Percentiles rank a stretch among this genome's conserved stretches.
These are phyloP conservation scores for Tipula vernalis DNA, from an alignment of 2,888 invertebrate species.

Conservation along the genomic window DNA sequence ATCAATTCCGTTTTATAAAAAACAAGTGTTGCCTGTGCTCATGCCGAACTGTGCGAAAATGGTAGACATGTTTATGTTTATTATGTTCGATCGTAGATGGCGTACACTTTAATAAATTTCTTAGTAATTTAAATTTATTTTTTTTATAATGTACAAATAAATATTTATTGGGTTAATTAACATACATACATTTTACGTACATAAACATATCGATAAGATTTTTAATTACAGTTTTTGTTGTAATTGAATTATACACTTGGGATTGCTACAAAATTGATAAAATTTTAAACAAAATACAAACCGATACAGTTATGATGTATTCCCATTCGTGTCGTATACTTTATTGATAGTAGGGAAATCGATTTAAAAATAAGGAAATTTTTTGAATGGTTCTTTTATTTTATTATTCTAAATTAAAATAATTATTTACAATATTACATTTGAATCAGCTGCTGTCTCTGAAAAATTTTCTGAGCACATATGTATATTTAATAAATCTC, in stretches of 20 bases:
- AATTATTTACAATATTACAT: not conserved
- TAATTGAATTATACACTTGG: not conserved
- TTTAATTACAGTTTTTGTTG: not conserved
- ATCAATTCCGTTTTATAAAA: not conserved
- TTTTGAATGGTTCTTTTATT: too few relatives aligned
- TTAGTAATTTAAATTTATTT: not conserved
- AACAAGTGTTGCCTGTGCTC: not conserved
- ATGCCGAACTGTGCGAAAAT: slow-evolving; percentile 6
- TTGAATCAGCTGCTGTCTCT: not conserved
- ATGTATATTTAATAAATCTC: too few relatives aligned
- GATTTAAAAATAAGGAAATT: not conserved
- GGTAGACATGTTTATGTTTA: not conserved
- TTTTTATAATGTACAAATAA: too few relatives aligned
- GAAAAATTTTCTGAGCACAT: too few relatives aligned
- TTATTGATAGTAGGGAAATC: not conserved
- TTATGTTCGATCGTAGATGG: not conserved
- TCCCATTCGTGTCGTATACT: not conserved
- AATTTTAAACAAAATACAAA: not conserved
- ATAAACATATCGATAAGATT: not conserved
- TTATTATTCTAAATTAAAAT: not conserved
- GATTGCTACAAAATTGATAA: not conserved
- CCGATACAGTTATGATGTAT: not conserved
- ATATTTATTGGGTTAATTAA: not conserved
- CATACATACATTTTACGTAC: not conserved
- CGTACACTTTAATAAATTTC: not conserved